These are phyloP conservation scores for Pomatorhinus ruficollis DNA, from an alignment of 2,113 vertebrate species.

Conservation along the genomic window DNA sequence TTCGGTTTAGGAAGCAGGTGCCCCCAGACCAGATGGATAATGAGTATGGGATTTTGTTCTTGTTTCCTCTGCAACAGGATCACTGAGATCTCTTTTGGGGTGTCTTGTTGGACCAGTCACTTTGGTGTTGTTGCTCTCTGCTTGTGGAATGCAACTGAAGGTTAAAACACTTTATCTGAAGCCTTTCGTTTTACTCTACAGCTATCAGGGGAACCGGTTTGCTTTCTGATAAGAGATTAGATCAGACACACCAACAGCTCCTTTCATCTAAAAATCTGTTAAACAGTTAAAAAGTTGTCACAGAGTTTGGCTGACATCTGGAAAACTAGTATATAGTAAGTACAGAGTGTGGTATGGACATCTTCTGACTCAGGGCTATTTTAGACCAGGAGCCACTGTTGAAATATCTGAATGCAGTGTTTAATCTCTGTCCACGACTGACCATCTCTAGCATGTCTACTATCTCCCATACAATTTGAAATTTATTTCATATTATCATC, in stretches of 20 bases:
- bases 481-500: not conserved
- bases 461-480: not conserved
- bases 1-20: not conserved
- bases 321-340: not conserved
- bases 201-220: not conserved
- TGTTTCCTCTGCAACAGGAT: not conserved
- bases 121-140: not conserved
- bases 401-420: not conserved
- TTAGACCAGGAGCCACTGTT: not conserved
- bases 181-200: not conserved
- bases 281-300: not conserved
- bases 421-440: not conserved
- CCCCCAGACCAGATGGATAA: not conserved
- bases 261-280: constrained; percentile 4
- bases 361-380: not conserved
- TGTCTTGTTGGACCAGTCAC: not conserved
- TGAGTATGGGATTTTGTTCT: not conserved
- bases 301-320: not conserved
- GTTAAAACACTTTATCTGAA: not conserved
- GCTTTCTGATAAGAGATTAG: not conserved
- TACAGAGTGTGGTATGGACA: not conserved
- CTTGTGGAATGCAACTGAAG: not conserved
- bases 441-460: not conserved
- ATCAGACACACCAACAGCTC: not conserved
- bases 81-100: not conserved